Evolutionary conservation across 2,797 vertebrate genomes (phyloP).

Genomic region (Labroides dimidiatus): DNA sequence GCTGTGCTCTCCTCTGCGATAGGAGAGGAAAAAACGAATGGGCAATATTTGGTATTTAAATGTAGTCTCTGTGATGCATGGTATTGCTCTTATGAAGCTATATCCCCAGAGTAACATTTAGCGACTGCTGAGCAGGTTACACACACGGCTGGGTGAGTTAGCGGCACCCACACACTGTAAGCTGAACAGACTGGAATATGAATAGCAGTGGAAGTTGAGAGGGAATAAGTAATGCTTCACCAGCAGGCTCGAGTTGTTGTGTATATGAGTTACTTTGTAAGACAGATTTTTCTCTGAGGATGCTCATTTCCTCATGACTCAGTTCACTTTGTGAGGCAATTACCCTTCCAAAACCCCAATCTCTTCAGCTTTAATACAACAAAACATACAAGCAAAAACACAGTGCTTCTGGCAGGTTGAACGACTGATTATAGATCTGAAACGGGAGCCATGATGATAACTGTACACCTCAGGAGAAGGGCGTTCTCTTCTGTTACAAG

Average conservation of each 20-base stretch:
- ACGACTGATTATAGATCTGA: slow-evolving; percentile 85
- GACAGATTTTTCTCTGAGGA: slow-evolving; percentile 72
- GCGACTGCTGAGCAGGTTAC: slow-evolving; percentile 80
- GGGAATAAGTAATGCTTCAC: slow-evolving; percentile 80
- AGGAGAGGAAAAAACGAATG: slow-evolving; percentile 81
- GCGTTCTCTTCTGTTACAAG: slow-evolving; percentile 65
- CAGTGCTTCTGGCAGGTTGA: slow-evolving; percentile 78
- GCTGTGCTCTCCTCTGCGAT: slow-evolving; percentile 67
- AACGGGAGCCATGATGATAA: slow-evolving; percentile 81
- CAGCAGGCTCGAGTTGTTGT: slow-evolving; percentile 73
- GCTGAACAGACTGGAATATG: slow-evolving; percentile 77
- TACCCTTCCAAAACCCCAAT: slow-evolving; percentile 72
- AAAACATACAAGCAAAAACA: slow-evolving; percentile 65
- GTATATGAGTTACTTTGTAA: slow-evolving; percentile 76
- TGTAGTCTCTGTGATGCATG: slow-evolving; percentile 84
- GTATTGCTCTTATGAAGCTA: slow-evolving; percentile 81
- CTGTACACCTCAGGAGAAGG: slow-evolving; percentile 79
- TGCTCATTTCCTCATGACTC: slow-evolving; percentile 77
- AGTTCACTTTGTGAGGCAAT: slow-evolving; percentile 77
- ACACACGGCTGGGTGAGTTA: slow-evolving; percentile 74
- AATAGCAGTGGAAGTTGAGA: slow-evolving; percentile 77
- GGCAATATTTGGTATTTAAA: slow-evolving; percentile 86
- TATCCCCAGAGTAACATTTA: slow-evolving; percentile 84
- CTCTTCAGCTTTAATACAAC: slow-evolving; percentile 64
- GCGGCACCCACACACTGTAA: slow-evolving; percentile 80